phyloP scores from a whole-genome alignment of 2,888 invertebrate genomes.

The Diabrotica balteata region DNA sequence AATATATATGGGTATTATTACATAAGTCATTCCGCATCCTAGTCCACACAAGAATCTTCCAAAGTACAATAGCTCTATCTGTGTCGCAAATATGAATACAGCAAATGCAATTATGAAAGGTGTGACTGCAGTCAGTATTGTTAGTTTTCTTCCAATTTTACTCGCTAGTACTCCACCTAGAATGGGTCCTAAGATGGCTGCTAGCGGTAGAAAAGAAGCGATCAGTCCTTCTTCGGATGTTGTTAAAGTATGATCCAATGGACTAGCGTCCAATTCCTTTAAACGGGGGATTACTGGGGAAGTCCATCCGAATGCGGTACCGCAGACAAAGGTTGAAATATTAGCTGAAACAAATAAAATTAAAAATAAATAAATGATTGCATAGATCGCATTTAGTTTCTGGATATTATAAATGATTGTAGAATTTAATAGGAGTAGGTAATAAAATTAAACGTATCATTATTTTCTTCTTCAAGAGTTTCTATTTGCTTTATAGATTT shows the following conservation, averaged over 20 bases:
- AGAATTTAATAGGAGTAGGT: too few species aligned
- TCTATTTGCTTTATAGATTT: too few species aligned
- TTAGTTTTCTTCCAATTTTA: slow-evolving; percentile 73
- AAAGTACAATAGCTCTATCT: slow-evolving; percentile 48
- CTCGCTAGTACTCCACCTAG: slow-evolving; percentile 72
- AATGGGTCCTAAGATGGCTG: slow-evolving; percentile 70
- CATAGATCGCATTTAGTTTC: too few species aligned
- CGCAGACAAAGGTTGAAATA: slow-evolving; percentile 60
- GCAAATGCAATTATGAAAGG: slow-evolving; percentile 77
- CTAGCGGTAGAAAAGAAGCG: slow-evolving; percentile 62
- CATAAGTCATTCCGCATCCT: slow-evolving; percentile 73
- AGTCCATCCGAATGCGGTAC: slow-evolving; percentile 63
- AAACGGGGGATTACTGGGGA: slow-evolving; percentile 56
- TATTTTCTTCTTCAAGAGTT: too few species aligned
- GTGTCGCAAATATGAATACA: slow-evolving; percentile 58
- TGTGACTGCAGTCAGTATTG: slow-evolving; percentile 67
- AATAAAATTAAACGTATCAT: too few species aligned
- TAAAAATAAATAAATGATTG: too few species aligned
- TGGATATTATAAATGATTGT: too few species aligned
- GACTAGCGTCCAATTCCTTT: slow-evolving; percentile 49
- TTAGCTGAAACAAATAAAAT: slow-evolving; percentile 58
- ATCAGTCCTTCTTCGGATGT: slow-evolving; percentile 63
- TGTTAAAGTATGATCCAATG: slow-evolving; percentile 51
- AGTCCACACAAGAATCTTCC: slow-evolving; percentile 66
- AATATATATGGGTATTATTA: slow-evolving; percentile 82